These are phyloP conservation scores for Ascidia mentula DNA, from an alignment of 23 tunicate species.

Conservation along the genomic window DNA sequence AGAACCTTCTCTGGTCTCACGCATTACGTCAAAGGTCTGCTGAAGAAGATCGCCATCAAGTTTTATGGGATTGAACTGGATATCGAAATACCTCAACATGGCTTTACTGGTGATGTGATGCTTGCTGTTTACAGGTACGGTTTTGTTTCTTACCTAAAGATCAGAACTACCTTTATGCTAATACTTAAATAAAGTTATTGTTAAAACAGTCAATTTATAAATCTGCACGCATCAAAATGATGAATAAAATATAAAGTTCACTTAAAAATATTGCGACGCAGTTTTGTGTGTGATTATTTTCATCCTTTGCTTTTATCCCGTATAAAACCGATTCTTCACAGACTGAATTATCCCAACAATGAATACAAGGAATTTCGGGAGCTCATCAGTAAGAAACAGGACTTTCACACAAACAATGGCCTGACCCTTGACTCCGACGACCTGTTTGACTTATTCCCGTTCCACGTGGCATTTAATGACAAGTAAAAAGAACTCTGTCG, in stretches of 20 bases:
- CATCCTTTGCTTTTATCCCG: not conserved
- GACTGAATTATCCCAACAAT: slow-evolving; percentile 23
- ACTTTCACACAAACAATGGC: slow-evolving; percentile 15
- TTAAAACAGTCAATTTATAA: too few species aligned
- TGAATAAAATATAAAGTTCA: too few species aligned
- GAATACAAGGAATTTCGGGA: slow-evolving; percentile 27
- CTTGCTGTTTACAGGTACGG: slow-evolving; percentile 35
- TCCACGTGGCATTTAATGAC: slow-evolving; percentile 35
- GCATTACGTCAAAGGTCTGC: slow-evolving; percentile 35
- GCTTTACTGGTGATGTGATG: slow-evolving; percentile 37
- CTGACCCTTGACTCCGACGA: slow-evolving; percentile 21
- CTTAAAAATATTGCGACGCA: too few species aligned
- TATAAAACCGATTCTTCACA: not conserved
- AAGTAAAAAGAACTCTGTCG: not conserved
- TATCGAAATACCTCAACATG: slow-evolving; percentile 29
- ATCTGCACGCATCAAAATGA: too few species aligned
- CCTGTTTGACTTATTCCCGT: slow-evolving; percentile 33
- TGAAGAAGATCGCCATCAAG: slow-evolving; percentile 20
- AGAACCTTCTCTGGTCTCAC: slow-evolving; percentile 29
- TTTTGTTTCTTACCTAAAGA: too few species aligned
- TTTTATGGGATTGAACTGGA: slow-evolving; percentile 23
- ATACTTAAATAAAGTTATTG: too few species aligned
- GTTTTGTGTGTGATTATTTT: too few species aligned
- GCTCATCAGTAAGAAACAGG: slow-evolving; percentile 18
- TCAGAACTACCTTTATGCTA: too few species aligned